Evolutionary conservation across 2,888 invertebrate species (phyloP), one percentile per base, ranked within the genome.

Genomic region (Plagiodera versicolora): DNA sequence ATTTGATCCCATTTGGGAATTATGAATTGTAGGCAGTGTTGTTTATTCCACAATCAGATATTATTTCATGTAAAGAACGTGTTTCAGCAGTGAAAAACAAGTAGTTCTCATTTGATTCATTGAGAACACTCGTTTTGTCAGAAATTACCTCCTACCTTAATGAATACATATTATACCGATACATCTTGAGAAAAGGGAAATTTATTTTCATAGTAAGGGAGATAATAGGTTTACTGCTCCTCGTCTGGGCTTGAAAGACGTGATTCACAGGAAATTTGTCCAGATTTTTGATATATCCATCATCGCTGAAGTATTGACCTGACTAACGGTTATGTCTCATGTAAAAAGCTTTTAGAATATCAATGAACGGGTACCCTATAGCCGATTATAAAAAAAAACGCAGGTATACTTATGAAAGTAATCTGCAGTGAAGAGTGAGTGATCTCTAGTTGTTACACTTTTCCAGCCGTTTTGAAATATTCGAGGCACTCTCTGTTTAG

Each of bases 191-290:
- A 53, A 46, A 53, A 63, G 59, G 56, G 46, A 60, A 63, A 63
- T 63, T 63, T 55, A 63, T 56, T 51, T 60, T 56, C 59, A 63
- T 56, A 59, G 47, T 53, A 57, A 53, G 59, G 51, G 49, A 30
- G 20, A 50, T 28, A 49, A 14, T 16, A 8, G n/a, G 28, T 28
- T 5, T 24, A 24, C 24, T 24, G 6, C 28, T n/a, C n/a, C n/a
- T 8, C 28, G 16, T 24, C 30, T 20, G 56, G 52, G 46, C 39
- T 45, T 28, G 45, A 54, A 56, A 24, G 32, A 59, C 63, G 56
- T 59, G 54, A 59, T 45, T 39, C 46, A 46, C 59, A 53, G 24
- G 44, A 59, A 49, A 53, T 58, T 58, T 56, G 28, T 8, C 28
- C 55, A 51, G n/a, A n/a, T n/a, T 50, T 48, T 50, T 44, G 48